Conservation (phyloP, 1,140 invertebrate species). For the Conus ventricosus region DNA sequence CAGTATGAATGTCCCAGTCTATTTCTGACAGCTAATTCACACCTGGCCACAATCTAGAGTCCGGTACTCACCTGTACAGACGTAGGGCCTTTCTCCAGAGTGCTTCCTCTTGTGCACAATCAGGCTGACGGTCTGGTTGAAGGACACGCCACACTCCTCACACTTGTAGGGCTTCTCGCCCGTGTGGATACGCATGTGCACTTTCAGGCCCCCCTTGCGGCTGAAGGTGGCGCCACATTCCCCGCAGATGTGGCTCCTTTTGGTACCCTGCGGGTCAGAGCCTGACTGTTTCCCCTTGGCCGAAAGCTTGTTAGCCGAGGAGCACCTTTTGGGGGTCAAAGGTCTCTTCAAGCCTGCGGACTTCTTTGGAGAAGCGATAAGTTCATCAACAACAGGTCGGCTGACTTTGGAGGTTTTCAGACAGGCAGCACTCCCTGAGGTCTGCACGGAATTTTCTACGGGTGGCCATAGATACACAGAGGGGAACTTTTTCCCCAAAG, state of each 20-base stretch:
- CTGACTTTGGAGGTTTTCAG: background rate
- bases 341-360: background rate
- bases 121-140: constrained; percentile 17
- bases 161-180: constrained; percentile 24
- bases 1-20: too few relatives aligned
- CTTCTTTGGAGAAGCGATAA: background rate
- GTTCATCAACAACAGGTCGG: background rate
- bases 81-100: constrained; percentile 91
- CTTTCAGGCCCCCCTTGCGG: background rate
- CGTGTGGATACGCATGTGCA: constrained; percentile 24
- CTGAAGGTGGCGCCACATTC: constrained; percentile 23
- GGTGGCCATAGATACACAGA: too few relatives aligned
- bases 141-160: constrained; percentile 9
- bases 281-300: background rate
- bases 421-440: background rate
- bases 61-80: constrained; percentile 18
- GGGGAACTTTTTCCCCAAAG: too few relatives aligned
- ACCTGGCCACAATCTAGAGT: too few relatives aligned
- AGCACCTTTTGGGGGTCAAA: background rate
- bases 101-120: constrained; percentile 50
- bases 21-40: too few relatives aligned
- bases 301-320: background rate
- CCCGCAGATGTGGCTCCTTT: background rate
- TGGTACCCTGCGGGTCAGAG: background rate
- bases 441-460: background rate